A percentile compares a stretch with the other conserved stretches of the same genome.
These are phyloP conservation scores for Drosophila meridionalis DNA, from an alignment of 2,888 invertebrate genomes.

Conservation along the genomic window DNA sequence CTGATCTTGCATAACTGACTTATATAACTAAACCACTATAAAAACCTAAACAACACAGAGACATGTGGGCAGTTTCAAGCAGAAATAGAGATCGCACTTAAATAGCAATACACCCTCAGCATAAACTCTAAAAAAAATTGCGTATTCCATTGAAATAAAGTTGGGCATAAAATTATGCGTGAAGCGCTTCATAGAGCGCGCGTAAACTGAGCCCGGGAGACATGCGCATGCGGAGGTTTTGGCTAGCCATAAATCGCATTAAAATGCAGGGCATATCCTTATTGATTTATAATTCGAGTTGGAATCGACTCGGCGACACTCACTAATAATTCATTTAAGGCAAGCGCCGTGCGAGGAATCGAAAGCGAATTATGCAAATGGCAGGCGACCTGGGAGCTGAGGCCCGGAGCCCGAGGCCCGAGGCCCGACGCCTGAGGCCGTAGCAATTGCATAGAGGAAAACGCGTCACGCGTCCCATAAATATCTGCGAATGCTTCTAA, in stretches of 20 bases:
- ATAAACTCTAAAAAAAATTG: constrained; percentile 26
- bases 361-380: constrained; percentile 83
- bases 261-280: constrained; percentile 77
- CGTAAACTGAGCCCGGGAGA: neutral
- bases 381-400: neutral
- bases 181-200: neutral
- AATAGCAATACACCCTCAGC: constrained; percentile 3
- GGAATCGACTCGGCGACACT: constrained; percentile 76
- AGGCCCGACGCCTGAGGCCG: neutral
- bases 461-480: constrained; percentile 76
- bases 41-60: neutral
- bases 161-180: constrained; percentile 69
- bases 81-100: neutral
- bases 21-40: neutral
- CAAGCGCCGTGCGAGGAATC: constrained; percentile 76
- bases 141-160: constrained; percentile 50
- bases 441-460: constrained; percentile 36
- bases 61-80: neutral
- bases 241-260: constrained; percentile 65
- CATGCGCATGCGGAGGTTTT: constrained; percentile 16
- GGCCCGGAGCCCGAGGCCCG: neutral
- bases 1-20: neutral
- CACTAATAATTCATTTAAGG: constrained; percentile 83
- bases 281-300: constrained; percentile 81
- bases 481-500: constrained; percentile 79